Evolutionary conservation across 2,797 vertebrate species (phyloP).

Genomic region (Microctenopoma stevenorrisi): DNA sequence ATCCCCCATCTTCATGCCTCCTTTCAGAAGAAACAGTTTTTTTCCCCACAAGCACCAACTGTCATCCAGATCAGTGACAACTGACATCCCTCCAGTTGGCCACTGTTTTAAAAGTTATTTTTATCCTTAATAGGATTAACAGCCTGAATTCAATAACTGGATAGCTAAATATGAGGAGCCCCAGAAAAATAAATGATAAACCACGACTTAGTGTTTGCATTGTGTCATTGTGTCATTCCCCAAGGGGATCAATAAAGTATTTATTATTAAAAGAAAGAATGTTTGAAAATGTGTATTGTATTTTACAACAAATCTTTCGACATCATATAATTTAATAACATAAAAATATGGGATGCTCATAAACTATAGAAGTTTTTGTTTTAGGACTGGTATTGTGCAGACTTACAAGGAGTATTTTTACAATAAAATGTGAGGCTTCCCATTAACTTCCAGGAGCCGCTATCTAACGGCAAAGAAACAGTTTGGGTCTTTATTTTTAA

Average conservation of each 20-base stretch:
- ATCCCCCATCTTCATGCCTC: constrained; percentile 34
- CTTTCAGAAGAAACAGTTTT: constrained; percentile 43
- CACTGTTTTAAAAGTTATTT: constrained; percentile 38
- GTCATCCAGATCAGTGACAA: constrained; percentile 59
- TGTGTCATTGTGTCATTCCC: background rate
- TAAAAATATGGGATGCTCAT: no score
- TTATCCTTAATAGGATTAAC: constrained; percentile 42
- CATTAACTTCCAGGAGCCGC: constrained; percentile 1
- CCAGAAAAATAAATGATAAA: constrained; percentile 20
- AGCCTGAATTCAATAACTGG: constrained; percentile 11
- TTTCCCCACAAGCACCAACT: constrained; percentile 51
- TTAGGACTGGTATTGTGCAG: no score
- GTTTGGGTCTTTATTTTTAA: constrained; percentile 1
- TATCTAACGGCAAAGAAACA: constrained; percentile 5
- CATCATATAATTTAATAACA: constrained; percentile 1
- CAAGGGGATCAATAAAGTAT: no score
- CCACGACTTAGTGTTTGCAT: constrained; percentile 10
- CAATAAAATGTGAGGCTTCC: background rate
- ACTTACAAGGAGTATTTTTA: no score
- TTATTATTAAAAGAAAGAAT: background rate
- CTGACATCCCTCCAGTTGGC: constrained; percentile 59
- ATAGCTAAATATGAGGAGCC: constrained; percentile 10
- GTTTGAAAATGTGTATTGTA: constrained; percentile 13
- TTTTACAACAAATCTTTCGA: constrained; percentile 30
- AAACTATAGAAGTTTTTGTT: no score